These are phyloP conservation scores for Esperia sulphurella DNA, from an alignment of 2,888 invertebrate genomes.

Conservation along the genomic window DNA sequence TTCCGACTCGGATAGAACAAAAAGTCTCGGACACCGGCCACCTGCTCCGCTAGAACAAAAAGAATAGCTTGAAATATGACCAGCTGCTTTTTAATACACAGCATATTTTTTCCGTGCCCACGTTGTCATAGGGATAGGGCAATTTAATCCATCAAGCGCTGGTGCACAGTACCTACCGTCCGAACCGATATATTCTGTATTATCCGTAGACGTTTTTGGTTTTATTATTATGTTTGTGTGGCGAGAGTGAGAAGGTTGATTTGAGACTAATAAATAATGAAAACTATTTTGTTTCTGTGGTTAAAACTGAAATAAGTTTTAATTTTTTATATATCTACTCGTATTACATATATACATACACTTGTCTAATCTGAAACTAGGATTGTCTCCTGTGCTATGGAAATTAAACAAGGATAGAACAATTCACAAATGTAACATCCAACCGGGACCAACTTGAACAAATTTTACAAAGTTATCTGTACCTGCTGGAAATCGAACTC, in stretches of 20 bases:
- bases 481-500: no score
- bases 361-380: no score
- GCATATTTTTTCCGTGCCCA: constrained; percentile 75
- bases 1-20: constrained; percentile 26
- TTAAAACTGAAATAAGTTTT: no score
- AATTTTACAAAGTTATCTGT: no score
- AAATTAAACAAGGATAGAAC: no score
- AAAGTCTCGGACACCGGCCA: constrained; percentile 38
- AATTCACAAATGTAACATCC: no score
- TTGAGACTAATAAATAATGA: constrained; percentile 22
- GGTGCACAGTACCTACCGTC: constrained; percentile 56
- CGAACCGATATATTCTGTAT: constrained; percentile 75
- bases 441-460: no score
- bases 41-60: constrained; percentile 70
- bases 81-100: constrained; percentile 76
- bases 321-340: no score
- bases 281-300: background rate
- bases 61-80: constrained; percentile 78
- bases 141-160: constrained; percentile 79
- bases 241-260: constrained; percentile 49
- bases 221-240: constrained; percentile 62
- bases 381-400: no score
- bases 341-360: no score
- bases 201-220: constrained; percentile 67
- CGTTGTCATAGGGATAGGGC: constrained; percentile 78